phyloP scores from a whole-genome alignment of 2,888 invertebrate genomes.

The Mythimna pallens region DNA sequence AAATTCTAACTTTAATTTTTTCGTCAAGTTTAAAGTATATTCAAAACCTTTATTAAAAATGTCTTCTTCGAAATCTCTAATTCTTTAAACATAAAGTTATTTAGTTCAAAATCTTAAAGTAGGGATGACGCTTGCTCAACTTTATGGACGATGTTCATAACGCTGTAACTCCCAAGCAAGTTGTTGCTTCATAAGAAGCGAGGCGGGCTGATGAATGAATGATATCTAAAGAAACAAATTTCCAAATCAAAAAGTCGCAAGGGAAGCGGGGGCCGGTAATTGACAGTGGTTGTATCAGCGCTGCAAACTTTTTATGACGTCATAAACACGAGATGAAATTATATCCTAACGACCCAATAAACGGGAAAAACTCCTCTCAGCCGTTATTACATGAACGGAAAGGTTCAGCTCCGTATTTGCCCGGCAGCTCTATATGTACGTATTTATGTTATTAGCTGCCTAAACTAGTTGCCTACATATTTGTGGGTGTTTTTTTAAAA shows the following conservation, averaged over 20 bases:
- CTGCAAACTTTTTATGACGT: constrained; percentile 87
- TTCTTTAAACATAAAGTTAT: constrained; percentile 2
- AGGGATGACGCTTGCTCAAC: constrained; percentile 34
- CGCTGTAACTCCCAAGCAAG: constrained; percentile 50
- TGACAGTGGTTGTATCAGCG: constrained; percentile 86
- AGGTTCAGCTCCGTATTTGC: constrained; percentile 78
- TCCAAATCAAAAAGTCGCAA: constrained; percentile 71
- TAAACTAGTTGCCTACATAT: constrained; percentile 63
- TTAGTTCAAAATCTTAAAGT: constrained; percentile 20
- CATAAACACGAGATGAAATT: constrained; percentile 90
- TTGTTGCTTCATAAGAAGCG: constrained; percentile 54
- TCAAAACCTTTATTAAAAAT: background rate
- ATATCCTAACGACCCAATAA: constrained; percentile 89
- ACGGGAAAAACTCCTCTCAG: constrained; percentile 86
- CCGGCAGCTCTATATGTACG: constrained; percentile 67
- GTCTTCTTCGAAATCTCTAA: background rate
- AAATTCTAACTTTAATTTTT: background rate
- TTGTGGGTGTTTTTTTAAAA: constrained; percentile 53
- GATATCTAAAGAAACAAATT: constrained; percentile 69
- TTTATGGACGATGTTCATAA: constrained; percentile 57
- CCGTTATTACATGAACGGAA: constrained; percentile 84
- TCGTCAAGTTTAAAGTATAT: background rate
- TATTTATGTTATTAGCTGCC: constrained; percentile 75
- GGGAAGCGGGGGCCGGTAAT: constrained; percentile 75
- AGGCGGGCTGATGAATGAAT: constrained; percentile 60